Base-by-base conservation (phyloP, 2,113 vertebrate species). In the Varanus salvator region DNA sequence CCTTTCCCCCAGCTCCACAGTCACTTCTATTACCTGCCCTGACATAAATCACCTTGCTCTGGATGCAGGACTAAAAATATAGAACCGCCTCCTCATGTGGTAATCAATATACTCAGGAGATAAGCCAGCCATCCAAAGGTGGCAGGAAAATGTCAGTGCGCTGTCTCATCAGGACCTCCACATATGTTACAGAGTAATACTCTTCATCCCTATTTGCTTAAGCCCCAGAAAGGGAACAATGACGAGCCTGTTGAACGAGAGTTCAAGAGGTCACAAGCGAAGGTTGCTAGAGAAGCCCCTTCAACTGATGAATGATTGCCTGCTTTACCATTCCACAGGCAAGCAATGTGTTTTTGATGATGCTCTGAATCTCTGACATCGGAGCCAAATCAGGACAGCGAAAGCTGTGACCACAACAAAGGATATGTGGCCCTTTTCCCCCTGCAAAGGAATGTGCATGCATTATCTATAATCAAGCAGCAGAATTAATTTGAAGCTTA, bases 101-200 rank as follows among this genome's bases (percentile, higher is more conserved):
- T 93, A 93, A 95, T 96, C 94, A 94, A 93, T 93, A 95, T 66
- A 54, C 80, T 95, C 86, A 93, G 76, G 44, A 91, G 91, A 94
- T 92, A 90, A 90, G 89, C 50, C 89, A 95, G 84, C 69, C 60
- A 93, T 92, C 66, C 80, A 75, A 91, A 76, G 76, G 72, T 91
- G 83, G 74, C 89, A 94, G 93, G 64, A 86, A 85, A 38, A 60
- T 71, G 89, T 75, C 91, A 88, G 82, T 91, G 92, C 57, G 9
- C 87, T 34, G 38, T 85, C 38, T 80, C 86, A 90, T 85, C 85
- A 91, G 4, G 81, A 94, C 57, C 68, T 81, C 88, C 83, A 89
- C 44, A 12, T 4, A 64, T 76, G 68, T 89, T 87, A 91, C 82
- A 57, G 74, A 83, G 64, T 74, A 92, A 29, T 83, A 57, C 29